Base-by-base conservation (phyloP, 2,888 invertebrate species). In the Cryptops parisi region DNA sequence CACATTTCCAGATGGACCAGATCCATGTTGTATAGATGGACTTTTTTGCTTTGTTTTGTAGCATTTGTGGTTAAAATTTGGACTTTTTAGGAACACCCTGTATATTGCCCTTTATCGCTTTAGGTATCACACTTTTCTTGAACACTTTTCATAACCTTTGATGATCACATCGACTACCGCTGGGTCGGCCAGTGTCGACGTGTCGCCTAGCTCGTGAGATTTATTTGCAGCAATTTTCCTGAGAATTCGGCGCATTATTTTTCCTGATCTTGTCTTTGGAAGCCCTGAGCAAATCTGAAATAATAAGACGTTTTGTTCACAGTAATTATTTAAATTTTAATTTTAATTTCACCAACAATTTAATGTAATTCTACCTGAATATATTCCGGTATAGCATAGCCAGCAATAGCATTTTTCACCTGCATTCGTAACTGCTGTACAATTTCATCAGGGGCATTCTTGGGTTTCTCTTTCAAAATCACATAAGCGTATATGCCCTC, bases 401-500 rank as follows among this genome's bases (percentile, higher is more conserved):
- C 61, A 22, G 72, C 71, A 47, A 74, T 71, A 49, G 65, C 59
- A 5, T 62, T 60, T 58, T 67, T 68, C 22, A 71, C 68, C 33
- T 65, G 50, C 9, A 43, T 54, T 55, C 60, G 65, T 21, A 72
- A 57, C 48, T 70, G 66, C 4, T 39, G 38, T 9, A 59, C 58
- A 24, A 71, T 59, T 45, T 65, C 56, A 39, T 65, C 61, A 47
- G 61, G 49, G 3, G 58, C 19, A 12, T 55, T 58, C 55, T 60
- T 69, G 64, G 21, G 68, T 59, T 54, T 57, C 47, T 65, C 60
- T 57, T 64, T 65, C 21, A 65, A 56, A 2, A 63, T 61, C 4
- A 66, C 62, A 64, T 66, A 74, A 24, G 73, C 72, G 63, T 70
- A 73, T 25, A 74, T 64, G n/a, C 70, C 72, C 66, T 75, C 72